Percentiles rank a stretch among this genome's conserved stretches.
These are phyloP conservation scores for Holothuria glaberrima DNA, from an alignment of 35 echinoderm and acorn worm genomes.

Conservation along the genomic window DNA sequence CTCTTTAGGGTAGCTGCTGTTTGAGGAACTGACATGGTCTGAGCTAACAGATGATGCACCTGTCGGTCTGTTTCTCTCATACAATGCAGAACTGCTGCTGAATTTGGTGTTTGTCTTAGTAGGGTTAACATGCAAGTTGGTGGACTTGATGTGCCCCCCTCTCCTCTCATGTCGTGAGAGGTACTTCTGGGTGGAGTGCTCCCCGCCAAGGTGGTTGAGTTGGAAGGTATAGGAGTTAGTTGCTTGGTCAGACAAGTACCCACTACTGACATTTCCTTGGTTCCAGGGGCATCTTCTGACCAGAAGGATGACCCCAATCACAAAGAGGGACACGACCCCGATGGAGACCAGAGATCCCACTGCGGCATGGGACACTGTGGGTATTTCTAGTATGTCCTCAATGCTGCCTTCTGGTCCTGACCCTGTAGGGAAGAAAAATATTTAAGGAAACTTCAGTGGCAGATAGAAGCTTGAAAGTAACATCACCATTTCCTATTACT, in stretches of 20 bases:
- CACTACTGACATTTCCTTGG: constrained; percentile 10
- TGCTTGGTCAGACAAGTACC: constrained; percentile 39
- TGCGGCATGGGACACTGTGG: constrained; percentile 61
- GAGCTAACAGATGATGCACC: constrained; percentile 89
- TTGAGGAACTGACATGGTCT: constrained; percentile 80
- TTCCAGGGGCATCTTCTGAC: constrained; percentile 60
- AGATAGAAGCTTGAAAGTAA: too few species aligned
- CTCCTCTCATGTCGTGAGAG: constrained; percentile 33
- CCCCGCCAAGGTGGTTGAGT: constrained; percentile 82
- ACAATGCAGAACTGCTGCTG: constrained; percentile 67
- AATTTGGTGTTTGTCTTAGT: constrained; percentile 66
- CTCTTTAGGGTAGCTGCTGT: constrained; percentile 92
- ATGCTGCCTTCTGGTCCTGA: not conserved
- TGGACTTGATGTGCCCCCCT: constrained; percentile 77
- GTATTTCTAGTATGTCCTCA: not conserved
- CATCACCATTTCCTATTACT: too few species aligned
- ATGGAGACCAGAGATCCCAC: constrained; percentile 74
- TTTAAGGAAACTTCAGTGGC: too few species aligned
- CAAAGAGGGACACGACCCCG: constrained; percentile 61
- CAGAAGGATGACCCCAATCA: constrained; percentile 67
- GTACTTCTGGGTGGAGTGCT: constrained; percentile 82
- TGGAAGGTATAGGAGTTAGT: constrained; percentile 75
- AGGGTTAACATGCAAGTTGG: constrained; percentile 70
- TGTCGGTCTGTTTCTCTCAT: constrained; percentile 82
- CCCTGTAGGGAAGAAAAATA: not conserved